Evolutionary conservation across 1,140 invertebrate species (phyloP).

Genomic region (Solenopsis fugax): DNA sequence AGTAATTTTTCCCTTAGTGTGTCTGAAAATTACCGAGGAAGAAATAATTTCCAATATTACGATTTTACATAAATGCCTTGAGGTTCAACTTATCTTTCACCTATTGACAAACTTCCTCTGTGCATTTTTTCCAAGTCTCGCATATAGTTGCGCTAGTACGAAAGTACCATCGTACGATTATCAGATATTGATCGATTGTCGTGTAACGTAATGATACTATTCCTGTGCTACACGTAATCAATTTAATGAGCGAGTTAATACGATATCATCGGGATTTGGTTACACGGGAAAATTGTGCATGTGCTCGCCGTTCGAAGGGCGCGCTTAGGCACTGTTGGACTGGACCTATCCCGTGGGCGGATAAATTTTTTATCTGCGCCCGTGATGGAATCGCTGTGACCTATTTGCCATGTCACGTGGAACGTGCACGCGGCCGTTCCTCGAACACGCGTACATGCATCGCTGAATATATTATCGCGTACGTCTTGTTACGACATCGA

Average conservation of each 20-base stretch:
- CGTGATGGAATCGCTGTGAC: conserved; percentile 34
- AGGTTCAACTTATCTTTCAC: neutral
- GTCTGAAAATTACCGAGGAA: neutral
- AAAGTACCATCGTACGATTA: conserved; percentile 24
- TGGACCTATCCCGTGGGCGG: conserved; percentile 23
- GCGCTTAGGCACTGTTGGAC: conserved; percentile 34
- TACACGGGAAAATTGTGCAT: conserved; percentile 41
- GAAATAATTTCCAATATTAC: neutral
- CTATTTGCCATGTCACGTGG: conserved; percentile 39
- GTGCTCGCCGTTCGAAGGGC: conserved; percentile 20
- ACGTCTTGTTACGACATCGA: conserved; percentile 27
- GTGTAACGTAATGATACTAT: conserved; percentile 28
- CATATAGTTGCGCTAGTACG: neutral
- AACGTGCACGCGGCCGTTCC: conserved; percentile 39
- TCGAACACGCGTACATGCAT: conserved; percentile 11
- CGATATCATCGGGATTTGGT: conserved; percentile 41
- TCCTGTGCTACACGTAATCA: conserved; percentile 40
- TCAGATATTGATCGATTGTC: conserved; percentile 5
- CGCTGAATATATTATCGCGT: conserved; percentile 52
- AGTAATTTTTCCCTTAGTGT: too few relatives aligned
- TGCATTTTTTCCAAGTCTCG: neutral
- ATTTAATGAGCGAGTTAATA: conserved; percentile 54
- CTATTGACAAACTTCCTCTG: neutral
- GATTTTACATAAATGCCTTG: neutral
- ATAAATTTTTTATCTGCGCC: conserved; percentile 44